Conservation (phyloP, 2,113 vertebrate genomes). For the Scophthalmus maximus region DNA sequence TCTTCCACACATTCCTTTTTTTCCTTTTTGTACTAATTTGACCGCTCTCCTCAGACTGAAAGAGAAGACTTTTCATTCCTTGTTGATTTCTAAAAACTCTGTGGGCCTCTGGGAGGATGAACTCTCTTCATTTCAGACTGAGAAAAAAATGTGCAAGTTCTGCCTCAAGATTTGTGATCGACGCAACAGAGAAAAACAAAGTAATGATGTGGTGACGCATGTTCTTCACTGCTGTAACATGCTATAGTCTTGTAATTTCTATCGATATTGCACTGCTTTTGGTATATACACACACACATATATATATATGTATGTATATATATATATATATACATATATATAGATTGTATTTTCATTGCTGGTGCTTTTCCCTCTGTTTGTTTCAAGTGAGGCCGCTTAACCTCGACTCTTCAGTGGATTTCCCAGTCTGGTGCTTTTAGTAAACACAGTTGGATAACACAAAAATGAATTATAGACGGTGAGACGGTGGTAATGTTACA, state of each 20-base stretch:
- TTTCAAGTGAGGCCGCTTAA: neutral
- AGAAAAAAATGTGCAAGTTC: no score
- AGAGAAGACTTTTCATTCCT: slow-evolving; percentile 17
- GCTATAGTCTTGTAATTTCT: neutral
- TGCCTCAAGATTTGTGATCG: slow-evolving; percentile 18
- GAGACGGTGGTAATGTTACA: neutral
- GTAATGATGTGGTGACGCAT: neutral
- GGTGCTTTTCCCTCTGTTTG: neutral
- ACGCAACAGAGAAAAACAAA: neutral
- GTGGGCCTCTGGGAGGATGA: neutral
- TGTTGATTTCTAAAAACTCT: slow-evolving; percentile 19
- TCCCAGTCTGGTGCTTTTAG: neutral
- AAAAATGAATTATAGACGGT: neutral
- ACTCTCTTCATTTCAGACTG: slow-evolving; percentile 5
- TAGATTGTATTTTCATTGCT: no score
- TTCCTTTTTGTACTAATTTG: neutral
- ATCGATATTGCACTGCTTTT: neutral
- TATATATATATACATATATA: no score
- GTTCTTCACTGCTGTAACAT: neutral
- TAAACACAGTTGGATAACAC: slow-evolving; percentile 10
- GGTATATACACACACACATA: no score
- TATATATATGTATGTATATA: no score
- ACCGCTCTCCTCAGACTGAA: slow-evolving; percentile 9
- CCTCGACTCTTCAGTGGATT: slow-evolving; percentile 1
- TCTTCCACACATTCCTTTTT: neutral